Conservation (phyloP, 53 echinoderm and acorn worm species). For the Mesocentrotus franciscanus region DNA sequence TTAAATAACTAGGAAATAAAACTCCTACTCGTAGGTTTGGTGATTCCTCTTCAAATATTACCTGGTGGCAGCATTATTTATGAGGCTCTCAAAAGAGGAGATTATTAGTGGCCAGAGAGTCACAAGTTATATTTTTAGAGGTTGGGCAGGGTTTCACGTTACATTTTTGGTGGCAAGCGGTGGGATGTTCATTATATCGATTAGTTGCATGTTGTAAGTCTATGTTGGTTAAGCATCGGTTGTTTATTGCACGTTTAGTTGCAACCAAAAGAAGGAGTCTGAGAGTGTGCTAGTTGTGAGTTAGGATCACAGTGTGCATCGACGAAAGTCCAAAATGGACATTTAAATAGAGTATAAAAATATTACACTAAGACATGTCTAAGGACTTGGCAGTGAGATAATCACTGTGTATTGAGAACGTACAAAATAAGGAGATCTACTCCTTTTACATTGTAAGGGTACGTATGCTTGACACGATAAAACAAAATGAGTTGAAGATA, state of each 20-base stretch:
- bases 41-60: no score
- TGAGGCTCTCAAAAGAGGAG: no score
- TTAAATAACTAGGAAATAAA: no score
- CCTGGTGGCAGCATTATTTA: no score
- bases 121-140: no score
- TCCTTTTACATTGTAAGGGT: slow-evolving; percentile 32
- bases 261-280: neutral
- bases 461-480: neutral
- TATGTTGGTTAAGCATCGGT: neutral
- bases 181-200: neutral
- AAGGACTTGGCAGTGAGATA: neutral
- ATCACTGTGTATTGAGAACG: neutral
- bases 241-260: neutral
- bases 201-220: neutral
- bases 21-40: no score
- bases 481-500: neutral
- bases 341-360: neutral
- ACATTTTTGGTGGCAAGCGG: slow-evolving; percentile 26
- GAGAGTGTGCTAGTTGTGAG: no score
- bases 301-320: no score
- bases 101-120: no score
- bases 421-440: neutral
- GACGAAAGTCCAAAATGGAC: neutral
- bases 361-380: neutral
- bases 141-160: neutral